A percentile compares a stretch with the other conserved stretches of the same genome.
Conservation (phyloP, 1,140 invertebrate species). For the Ips typographus region DNA sequence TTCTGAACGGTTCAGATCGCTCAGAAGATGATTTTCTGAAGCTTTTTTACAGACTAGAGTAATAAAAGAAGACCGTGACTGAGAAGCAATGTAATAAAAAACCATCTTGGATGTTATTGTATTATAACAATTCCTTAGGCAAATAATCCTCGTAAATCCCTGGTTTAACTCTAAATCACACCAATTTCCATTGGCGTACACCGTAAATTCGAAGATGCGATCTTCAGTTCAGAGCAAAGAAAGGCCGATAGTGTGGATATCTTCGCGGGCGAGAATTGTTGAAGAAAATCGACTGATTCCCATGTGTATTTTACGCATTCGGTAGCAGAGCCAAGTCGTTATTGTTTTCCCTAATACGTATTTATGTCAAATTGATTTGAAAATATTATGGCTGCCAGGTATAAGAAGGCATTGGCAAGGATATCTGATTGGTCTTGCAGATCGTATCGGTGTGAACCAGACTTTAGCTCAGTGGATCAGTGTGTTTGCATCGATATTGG, state of each 20-base stretch:
- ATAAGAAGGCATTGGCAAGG: conserved; percentile 7
- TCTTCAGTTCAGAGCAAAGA: conserved; percentile 1
- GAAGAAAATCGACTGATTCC: conserved; percentile 31
- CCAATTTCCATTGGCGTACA: too few relatives aligned
- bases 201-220: background rate
- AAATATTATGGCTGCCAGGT: conserved; percentile 34
- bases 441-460: conserved; percentile 21
- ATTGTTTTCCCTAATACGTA: conserved; percentile 38
- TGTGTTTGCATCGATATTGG: background rate
- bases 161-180: too few relatives aligned
- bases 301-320: conserved; percentile 32
- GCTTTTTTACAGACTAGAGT: too few relatives aligned
- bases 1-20: too few relatives aligned
- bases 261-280: conserved; percentile 29
- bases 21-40: too few relatives aligned
- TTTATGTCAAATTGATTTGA: conserved; percentile 38
- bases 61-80: too few relatives aligned
- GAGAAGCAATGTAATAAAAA: too few relatives aligned
- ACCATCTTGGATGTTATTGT: too few relatives aligned
- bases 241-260: background rate
- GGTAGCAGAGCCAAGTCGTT: conserved; percentile 26
- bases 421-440: conserved; percentile 20
- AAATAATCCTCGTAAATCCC: too few relatives aligned
- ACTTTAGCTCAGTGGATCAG: background rate
- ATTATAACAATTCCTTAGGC: too few relatives aligned